A percentile compares a stretch with the other conserved stretches of the same genome.
Conservation (phyloP, 1,140 invertebrate genomes). For the Aphaenogaster floridana region DNA sequence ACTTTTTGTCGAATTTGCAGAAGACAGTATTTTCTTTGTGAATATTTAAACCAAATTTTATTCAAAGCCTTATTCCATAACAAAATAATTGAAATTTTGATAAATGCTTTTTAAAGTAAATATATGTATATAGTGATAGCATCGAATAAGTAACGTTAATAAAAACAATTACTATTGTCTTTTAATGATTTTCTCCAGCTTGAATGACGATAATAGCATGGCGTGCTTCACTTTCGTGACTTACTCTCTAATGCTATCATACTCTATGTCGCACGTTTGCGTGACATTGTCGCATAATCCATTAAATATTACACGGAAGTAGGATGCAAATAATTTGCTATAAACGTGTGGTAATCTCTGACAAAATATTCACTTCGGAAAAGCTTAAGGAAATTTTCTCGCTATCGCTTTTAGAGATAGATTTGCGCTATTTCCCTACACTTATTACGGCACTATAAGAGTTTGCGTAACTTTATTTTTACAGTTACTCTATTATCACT, state of each 20-base stretch:
- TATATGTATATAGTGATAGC: conserved; percentile 1
- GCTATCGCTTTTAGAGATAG: neutral
- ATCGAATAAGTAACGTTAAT: conserved; percentile 11
- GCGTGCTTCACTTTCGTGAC: conserved; percentile 57
- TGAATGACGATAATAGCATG: conserved; percentile 50
- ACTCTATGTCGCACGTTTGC: conserved; percentile 35
- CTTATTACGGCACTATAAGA: conserved; percentile 7
- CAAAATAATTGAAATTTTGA: neutral
- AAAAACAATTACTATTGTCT: conserved; percentile 57
- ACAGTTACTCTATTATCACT: neutral
- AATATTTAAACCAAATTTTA: conserved; percentile 19
- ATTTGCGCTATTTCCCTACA: neutral
- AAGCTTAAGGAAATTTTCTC: conserved; percentile 22
- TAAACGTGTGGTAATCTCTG: conserved; percentile 43
- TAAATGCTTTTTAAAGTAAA: conserved; percentile 4
- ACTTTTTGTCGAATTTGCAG: neutral
- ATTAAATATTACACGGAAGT: conserved; percentile 61
- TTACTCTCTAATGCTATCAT: conserved; percentile 56
- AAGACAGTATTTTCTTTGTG: neutral
- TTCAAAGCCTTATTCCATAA: neutral
- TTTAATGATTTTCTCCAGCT: conserved; percentile 39
- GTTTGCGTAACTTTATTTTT: neutral
- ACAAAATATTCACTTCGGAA: conserved; percentile 47
- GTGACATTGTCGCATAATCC: conserved; percentile 61
- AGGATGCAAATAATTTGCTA: conserved; percentile 58